Percentiles rank a stretch among this genome's conserved stretches.
These are phyloP conservation scores for Altica lythri DNA, from an alignment of 2,888 invertebrate species.

Conservation along the genomic window DNA sequence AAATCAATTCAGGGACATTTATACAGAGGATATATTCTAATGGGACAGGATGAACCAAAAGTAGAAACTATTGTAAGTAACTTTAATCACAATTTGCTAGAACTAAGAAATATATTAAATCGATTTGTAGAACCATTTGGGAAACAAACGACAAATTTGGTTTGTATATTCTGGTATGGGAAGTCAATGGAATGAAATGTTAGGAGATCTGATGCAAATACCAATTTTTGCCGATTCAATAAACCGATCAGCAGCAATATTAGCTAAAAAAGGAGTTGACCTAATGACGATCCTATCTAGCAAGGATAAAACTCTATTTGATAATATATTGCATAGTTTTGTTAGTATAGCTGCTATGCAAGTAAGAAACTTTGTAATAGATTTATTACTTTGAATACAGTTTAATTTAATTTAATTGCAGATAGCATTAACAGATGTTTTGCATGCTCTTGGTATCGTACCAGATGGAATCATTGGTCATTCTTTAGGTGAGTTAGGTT, in stretches of 20 bases:
- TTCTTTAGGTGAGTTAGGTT: conserved; percentile 93
- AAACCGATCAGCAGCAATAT: conserved; percentile 60
- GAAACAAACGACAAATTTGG: conserved; percentile 63
- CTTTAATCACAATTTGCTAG: too few relatives aligned
- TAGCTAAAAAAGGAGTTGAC: conserved; percentile 66
- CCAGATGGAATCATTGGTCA: conserved; percentile 83
- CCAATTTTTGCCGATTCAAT: conserved; percentile 71
- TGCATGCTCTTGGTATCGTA: conserved; percentile 63
- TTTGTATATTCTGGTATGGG: conserved; percentile 79
- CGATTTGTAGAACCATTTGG: conserved; percentile 53
- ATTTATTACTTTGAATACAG: background rate
- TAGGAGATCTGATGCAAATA: conserved; percentile 67
- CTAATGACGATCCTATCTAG: conserved; percentile 65
- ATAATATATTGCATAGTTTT: conserved; percentile 72
- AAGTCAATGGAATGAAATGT: conserved; percentile 75
- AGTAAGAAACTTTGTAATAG: conserved; percentile 45
- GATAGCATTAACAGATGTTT: conserved; percentile 62
- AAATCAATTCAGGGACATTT: conserved; percentile 64
- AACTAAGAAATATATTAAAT: too few relatives aligned
- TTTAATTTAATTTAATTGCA: conserved; percentile 28
- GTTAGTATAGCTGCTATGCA: conserved; percentile 74
- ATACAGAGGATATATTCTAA: conserved; percentile 66
- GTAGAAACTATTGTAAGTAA: conserved; percentile 50
- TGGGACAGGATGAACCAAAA: conserved; percentile 49
- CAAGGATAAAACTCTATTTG: conserved; percentile 63